Base-by-base conservation (phyloP, 2,888 invertebrate genomes). In the Hesperia comma region DNA sequence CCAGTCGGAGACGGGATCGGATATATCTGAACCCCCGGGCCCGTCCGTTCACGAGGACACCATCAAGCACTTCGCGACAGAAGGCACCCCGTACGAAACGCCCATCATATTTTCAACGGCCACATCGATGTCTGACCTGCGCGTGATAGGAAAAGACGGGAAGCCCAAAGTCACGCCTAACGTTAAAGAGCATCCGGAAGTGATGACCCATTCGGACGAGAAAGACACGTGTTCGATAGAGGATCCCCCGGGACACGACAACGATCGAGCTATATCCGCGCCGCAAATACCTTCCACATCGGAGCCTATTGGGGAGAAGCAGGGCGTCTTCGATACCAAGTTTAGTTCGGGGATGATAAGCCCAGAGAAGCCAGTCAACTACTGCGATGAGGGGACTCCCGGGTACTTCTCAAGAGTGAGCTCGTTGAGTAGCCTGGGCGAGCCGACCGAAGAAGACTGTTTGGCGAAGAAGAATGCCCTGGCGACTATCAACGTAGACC, bases 41-140 rank as follows among this genome's bases (percentile, higher is more conserved):
- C 81, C 91, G 0, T 92, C 93, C 5, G 93, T 95, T 14, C 94
- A 95, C 75, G 96, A 96, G 71, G 98, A 98, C 79, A 96, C 97
- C 0, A 94, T 98, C 6, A 97, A 97, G 84, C 98, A 97, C 61
- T 98, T 98, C 83, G 97, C 96, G 78, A 98, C 98, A 0, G 98
- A 98, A 88, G 98, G 97, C 32, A 98, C 98, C 0, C 97, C 97
- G 0, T 95, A 96, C 77, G 95, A 96, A 83, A 96, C 96, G 0
- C 96, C 96, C 0, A 94, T 95, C 70, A 95, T 96, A 75, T 96
- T 98, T 83, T 98, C 98, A 0, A 97, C 96, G 7, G 97, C 98
- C 0, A 98, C 98, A 0, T 98, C 98, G 0, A 95, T 98, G 93
- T 97, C 96, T 0, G 98, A 98, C 86, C 92, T 98, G 40, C 92